Base-by-base conservation (phyloP, 2,888 invertebrate species). In the Sylvicola cinctus region DNA sequence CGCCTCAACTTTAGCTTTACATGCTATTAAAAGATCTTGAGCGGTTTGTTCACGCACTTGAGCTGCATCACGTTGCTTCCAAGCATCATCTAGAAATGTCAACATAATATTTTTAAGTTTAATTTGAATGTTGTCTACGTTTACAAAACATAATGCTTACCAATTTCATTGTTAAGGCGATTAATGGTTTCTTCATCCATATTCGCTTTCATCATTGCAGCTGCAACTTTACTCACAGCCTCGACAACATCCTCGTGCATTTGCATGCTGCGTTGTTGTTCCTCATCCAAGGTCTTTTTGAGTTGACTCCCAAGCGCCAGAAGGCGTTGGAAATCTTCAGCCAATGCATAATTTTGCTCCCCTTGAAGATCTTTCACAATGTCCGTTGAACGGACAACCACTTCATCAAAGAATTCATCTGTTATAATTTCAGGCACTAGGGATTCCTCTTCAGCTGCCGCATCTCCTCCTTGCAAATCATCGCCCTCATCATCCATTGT, bases 31-130 rank as follows among this genome's bases (percentile, higher is more conserved):
- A 33, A 55, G 55, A 16, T 54, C 54, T 33, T 58, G 54, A 1
- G 52, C 52, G 7, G 45, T 42, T 38, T 58, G 54, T 33, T 58
- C 58, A 4, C 58, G 51, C 27, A 47, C 46, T 20, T 54, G 53
- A 1, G 58, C 56, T 6, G 54, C 53, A 42, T 58, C 58, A 36
- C 51, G 51, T 39, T 55, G 53, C 33, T 48, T 53, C 59, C 58
- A 59, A 15, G 58, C 54, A 8, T 49, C 47, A 43, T 58, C 58
- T 57, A 8, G 4, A 30, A 16, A 34, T 8, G 15, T 17, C 8
- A 26, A 25, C 25, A 11, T 7, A 7, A 25, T 25, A 25, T 25
- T 8, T n/a, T n/a, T n/a, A n/a, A n/a, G n/a, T n/a, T n/a, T n/a
- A n/a, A n/a, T n/a, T n/a, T n/a, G 11, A 11, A 7, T 8, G 25